Evolutionary conservation across 2,888 invertebrate genomes (phyloP).

Genomic region (Agrilus biguttatus): DNA sequence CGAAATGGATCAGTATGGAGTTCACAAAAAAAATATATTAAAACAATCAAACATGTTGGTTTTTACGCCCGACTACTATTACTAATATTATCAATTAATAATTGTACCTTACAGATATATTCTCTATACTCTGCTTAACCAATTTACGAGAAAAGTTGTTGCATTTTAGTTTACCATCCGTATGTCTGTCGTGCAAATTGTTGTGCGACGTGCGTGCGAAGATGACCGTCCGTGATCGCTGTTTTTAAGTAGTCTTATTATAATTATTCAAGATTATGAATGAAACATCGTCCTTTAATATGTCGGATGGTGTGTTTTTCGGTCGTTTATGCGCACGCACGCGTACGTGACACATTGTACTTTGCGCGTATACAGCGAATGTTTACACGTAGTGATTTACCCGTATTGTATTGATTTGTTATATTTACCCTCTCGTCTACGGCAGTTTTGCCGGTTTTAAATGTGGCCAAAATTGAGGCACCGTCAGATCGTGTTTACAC

Average conservation of each 20-base stretch:
- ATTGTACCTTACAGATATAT: no score
- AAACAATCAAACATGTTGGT: no score
- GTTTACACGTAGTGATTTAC: constrained; percentile 13
- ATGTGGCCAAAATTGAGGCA: constrained; percentile 14
- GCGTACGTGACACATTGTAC: constrained; percentile 4
- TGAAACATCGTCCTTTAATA: not conserved
- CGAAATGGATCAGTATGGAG: no score
- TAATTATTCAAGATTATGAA: not conserved
- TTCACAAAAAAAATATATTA: no score
- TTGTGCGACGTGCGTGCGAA: no score
- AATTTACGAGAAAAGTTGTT: constrained; percentile 11
- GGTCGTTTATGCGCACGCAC: constrained; percentile 4
- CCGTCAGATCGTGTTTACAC: constrained; percentile 8
- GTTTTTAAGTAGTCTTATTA: constrained; percentile 6
- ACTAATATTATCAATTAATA: no score
- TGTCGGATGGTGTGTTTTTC: not conserved
- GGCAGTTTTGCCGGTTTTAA: constrained; percentile 16
- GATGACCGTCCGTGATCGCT: no score
- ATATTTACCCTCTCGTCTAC: constrained; percentile 20
- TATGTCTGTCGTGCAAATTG: no score
- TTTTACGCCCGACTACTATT: no score
- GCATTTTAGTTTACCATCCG: constrained; percentile 6
- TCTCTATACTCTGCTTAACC: constrained; percentile 33
- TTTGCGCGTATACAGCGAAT: constrained; percentile 8
- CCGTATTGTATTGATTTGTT: constrained; percentile 19